These are phyloP conservation scores for Crotalus viridis DNA, from an alignment of 2,113 vertebrate genomes.

Conservation along the genomic window DNA sequence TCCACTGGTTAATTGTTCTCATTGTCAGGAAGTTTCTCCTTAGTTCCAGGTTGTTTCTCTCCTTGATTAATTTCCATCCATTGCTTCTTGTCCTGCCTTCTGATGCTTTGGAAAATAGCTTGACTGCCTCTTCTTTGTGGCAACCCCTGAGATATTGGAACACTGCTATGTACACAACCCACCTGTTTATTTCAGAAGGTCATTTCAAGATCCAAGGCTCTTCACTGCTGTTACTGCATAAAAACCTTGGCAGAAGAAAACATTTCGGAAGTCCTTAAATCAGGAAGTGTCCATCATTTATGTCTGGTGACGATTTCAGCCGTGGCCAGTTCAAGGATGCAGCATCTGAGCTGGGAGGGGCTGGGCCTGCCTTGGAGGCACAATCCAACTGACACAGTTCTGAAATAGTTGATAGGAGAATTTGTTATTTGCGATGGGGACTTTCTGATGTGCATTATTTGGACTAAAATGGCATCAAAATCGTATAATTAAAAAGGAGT, in stretches of 20 bases:
- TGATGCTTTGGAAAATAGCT: no score
- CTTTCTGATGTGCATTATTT: neutral
- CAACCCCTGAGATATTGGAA: no score
- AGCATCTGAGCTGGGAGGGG: neutral
- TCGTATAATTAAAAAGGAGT: neutral
- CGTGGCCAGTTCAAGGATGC: neutral
- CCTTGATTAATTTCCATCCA: no score
- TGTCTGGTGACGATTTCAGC: no score
- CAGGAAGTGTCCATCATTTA: neutral
- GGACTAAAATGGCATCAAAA: neutral
- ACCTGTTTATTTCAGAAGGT: neutral
- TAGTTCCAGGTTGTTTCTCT: no score
- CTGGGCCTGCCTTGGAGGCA: neutral
- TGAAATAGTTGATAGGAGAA: neutral
- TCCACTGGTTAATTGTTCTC: no score
- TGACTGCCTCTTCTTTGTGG: no score
- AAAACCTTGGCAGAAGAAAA: neutral
- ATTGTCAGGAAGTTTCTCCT: no score
- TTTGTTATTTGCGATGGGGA: no score
- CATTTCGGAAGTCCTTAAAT: neutral
- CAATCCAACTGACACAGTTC: neutral
- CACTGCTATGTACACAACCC: neutral
- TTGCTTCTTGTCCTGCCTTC: no score
- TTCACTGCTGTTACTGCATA: neutral
- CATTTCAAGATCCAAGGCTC: neutral